A percentile compares a stretch with the other conserved stretches of the same genome.
Evolutionary conservation across 2,113 vertebrate genomes (phyloP).

Genomic region (Bothrops jararaca): DNA sequence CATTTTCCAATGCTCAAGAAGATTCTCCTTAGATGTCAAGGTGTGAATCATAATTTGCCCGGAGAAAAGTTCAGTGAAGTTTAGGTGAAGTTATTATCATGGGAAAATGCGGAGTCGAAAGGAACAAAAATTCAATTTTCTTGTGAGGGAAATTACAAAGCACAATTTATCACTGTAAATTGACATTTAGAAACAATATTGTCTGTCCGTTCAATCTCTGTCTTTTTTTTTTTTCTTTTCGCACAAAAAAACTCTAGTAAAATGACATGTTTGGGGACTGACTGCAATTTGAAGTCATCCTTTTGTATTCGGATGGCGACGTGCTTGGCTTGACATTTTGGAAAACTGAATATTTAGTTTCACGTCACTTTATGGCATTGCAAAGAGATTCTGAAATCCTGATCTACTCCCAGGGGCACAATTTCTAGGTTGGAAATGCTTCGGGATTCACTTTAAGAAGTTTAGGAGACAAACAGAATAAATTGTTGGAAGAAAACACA

Average conservation of each 20-base stretch:
- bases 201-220: not conserved
- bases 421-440: not conserved
- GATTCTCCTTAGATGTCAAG: not conserved
- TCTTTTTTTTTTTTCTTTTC: not conserved
- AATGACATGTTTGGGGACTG: slow-evolving; percentile 1
- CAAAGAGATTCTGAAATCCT: slow-evolving; percentile 18
- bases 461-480: not conserved
- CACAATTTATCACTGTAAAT: slow-evolving; percentile 16
- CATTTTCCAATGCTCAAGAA: not conserved
- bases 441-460: not conserved
- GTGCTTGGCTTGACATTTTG: slow-evolving; percentile 13
- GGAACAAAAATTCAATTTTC: slow-evolving; percentile 15
- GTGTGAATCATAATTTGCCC: not conserved
- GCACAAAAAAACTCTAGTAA: not conserved
- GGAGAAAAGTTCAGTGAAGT: slow-evolving; percentile 19
- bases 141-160: slow-evolving; percentile 13
- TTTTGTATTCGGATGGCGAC: not conserved
- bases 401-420: not conserved
- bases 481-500: not conserved
- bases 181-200: slow-evolving; percentile 22
- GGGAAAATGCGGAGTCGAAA: not conserved
- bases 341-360: slow-evolving; percentile 4
- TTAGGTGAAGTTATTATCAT: slow-evolving; percentile 7
- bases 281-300: not conserved
- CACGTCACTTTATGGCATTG: slow-evolving; percentile 2